A percentile compares a stretch with the other conserved stretches of the same genome.
phyloP scores from a whole-genome alignment of 2,113 vertebrate species.

The Calypte anna region DNA sequence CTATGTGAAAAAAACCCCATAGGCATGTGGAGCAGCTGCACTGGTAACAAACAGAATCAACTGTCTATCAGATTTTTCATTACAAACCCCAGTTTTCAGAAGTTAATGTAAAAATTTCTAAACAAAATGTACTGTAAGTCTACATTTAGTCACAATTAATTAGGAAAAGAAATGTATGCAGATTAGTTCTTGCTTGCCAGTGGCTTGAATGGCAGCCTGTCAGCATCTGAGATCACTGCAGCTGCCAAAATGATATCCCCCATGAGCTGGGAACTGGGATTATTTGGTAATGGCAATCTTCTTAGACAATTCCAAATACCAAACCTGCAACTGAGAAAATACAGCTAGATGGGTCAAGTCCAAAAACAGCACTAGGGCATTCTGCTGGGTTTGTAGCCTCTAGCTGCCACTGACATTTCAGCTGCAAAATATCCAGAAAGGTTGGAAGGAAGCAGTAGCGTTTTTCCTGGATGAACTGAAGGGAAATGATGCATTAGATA shows the following conservation, averaged over 20 bases:
- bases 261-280: not conserved
- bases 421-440: not conserved
- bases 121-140: slow-evolving; percentile 54
- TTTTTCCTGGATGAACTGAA: not conserved
- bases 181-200: slow-evolving; percentile 20
- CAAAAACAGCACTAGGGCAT: not conserved
- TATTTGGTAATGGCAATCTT: not conserved
- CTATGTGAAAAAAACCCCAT: not conserved
- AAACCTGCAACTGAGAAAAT: not conserved
- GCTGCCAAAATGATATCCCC: not conserved
- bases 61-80: slow-evolving; percentile 41
- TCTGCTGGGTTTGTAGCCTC: not conserved
- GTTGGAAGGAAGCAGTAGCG: not conserved
- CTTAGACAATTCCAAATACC: not conserved
- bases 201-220: slow-evolving; percentile 36
- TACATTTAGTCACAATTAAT: slow-evolving; percentile 66
- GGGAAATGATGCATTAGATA: not conserved
- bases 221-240: slow-evolving; percentile 2
- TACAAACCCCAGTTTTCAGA: slow-evolving; percentile 36
- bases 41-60: slow-evolving; percentile 38
- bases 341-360: not conserved
- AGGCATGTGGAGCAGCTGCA: slow-evolving; percentile 39
- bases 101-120: slow-evolving; percentile 57
- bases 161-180: slow-evolving; percentile 41
- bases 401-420: not conserved